These are phyloP conservation scores for Odontothrips loti DNA, from an alignment of 2,888 invertebrate species.

Conservation along the genomic window DNA sequence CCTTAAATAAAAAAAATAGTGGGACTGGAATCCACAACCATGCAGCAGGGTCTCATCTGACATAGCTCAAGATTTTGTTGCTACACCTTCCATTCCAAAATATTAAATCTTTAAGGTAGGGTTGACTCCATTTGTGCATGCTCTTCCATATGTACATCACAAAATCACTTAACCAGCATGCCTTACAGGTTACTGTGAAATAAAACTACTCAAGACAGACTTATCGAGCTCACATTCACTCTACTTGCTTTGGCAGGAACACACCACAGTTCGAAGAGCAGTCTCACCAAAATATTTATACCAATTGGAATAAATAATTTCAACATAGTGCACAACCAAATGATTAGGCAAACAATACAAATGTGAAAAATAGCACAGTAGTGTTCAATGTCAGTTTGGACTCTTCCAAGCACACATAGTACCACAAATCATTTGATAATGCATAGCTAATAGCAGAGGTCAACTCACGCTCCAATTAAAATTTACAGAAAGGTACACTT, in stretches of 20 bases:
- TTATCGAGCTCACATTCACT: neutral
- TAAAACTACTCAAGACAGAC: conserved; percentile 1
- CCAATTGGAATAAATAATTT: neutral
- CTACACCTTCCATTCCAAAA: neutral
- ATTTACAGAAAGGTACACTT: too few species aligned
- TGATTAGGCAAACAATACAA: too few species aligned
- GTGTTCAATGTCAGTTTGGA: too few species aligned
- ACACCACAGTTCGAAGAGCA: neutral
- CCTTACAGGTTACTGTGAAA: neutral
- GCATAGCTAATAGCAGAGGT: too few species aligned
- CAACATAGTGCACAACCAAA: neutral
- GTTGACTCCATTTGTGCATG: neutral
- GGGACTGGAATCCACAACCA: too few species aligned
- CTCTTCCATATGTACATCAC: neutral
- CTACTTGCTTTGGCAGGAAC: conserved; percentile 8
- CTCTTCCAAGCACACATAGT: too few species aligned
- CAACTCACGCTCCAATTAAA: too few species aligned
- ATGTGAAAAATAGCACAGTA: too few species aligned
- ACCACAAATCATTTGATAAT: too few species aligned
- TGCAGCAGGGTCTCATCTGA: too few species aligned
- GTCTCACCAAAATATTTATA: conserved; percentile 1
- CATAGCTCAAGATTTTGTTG: neutral
- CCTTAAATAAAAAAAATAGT: neutral
- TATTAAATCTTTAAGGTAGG: neutral
- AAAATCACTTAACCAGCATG: neutral